Conservation (phyloP, 2,888 invertebrate species). For the Cyclophora punctaria region DNA sequence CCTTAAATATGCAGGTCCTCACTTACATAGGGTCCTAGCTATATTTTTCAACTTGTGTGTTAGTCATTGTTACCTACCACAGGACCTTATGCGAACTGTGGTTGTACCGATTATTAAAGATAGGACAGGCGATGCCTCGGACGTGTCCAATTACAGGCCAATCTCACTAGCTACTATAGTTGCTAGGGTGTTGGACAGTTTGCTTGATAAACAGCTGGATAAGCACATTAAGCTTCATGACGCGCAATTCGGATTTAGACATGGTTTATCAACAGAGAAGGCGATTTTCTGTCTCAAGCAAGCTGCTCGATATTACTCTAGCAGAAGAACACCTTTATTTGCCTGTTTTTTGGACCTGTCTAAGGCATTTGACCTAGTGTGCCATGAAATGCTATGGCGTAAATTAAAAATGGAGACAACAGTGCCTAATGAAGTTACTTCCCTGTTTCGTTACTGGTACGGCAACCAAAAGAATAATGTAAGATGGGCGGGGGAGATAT, state of each 20-base stretch:
- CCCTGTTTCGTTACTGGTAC: not conserved
- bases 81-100: constrained; percentile 5
- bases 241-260: constrained; percentile 12
- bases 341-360: constrained; percentile 1
- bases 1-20: constrained; percentile 11
- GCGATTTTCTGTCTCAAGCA: constrained; percentile 11
- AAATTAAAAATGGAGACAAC: too few relatives aligned
- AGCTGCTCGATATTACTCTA: constrained; percentile 3
- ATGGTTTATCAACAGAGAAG: constrained; percentile 8
- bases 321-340: not conserved
- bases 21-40: constrained; percentile 9
- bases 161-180: constrained; percentile 11
- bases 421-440: not conserved
- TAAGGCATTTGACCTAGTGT: constrained; percentile 1
- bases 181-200: constrained; percentile 12
- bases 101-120: constrained; percentile 19
- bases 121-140: constrained; percentile 13
- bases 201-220: constrained; percentile 10
- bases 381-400: not conserved
- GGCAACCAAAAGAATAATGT: constrained; percentile 2
- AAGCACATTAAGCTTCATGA: constrained; percentile 6
- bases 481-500: constrained; percentile 2
- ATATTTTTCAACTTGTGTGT: constrained; percentile 13
- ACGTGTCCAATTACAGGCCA: constrained; percentile 15
- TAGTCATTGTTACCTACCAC: constrained; percentile 6